phyloP scores from a whole-genome alignment of 1,140 invertebrate species.

The Holcopasites calliopsidis region DNA sequence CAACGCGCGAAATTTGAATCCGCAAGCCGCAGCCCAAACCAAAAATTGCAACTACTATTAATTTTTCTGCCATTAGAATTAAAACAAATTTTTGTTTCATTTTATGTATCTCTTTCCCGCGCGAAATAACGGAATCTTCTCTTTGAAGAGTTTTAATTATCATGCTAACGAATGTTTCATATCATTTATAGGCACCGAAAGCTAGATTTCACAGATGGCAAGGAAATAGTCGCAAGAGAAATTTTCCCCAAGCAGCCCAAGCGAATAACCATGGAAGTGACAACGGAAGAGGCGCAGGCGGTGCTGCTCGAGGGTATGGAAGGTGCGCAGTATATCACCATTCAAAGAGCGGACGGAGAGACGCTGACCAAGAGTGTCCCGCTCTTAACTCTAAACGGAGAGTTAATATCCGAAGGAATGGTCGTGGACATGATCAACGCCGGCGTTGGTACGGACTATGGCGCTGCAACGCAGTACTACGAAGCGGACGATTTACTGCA shows the following conservation, averaged over 20 bases:
- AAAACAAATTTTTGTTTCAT: no score
- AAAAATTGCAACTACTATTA: no score
- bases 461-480: slow-evolving; percentile 75
- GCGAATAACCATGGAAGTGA: slow-evolving; percentile 69
- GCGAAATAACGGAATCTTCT: no score
- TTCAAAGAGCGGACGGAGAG: slow-evolving; percentile 77
- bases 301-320: slow-evolving; percentile 77
- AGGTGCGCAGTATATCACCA: slow-evolving; percentile 78
- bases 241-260: not conserved
- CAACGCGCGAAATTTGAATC: slow-evolving; percentile 72
- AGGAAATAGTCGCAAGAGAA: slow-evolving; percentile 10
- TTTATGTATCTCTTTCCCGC: no score
- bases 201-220: slow-evolving; percentile 14
- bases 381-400: slow-evolving; percentile 73
- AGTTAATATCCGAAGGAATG: slow-evolving; percentile 78
- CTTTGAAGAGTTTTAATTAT: not conserved
- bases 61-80: no score
- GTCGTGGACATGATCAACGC: slow-evolving; percentile 78
- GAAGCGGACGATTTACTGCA: slow-evolving; percentile 77
- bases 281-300: slow-evolving; percentile 73
- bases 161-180: not conserved
- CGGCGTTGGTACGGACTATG: slow-evolving; percentile 73
- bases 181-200: slow-evolving; percentile 7
- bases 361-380: slow-evolving; percentile 74
- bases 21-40: not conserved